A percentile compares a stretch with the other conserved stretches of the same genome.
phyloP scores from a whole-genome alignment of 2,888 invertebrate species.

The Zaprionus obscuricornis region DNA sequence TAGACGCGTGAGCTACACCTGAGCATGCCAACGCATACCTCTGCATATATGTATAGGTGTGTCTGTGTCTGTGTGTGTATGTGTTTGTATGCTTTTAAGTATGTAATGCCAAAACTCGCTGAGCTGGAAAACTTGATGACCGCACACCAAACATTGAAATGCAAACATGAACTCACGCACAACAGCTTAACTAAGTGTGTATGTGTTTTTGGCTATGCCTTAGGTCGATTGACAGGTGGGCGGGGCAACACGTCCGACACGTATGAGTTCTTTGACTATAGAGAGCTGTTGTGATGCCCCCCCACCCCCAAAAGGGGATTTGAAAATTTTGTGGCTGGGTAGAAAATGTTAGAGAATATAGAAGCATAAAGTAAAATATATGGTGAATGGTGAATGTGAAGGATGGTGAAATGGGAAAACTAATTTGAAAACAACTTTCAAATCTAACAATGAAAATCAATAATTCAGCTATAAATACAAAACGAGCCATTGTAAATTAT shows the following conservation, averaged over 20 bases:
- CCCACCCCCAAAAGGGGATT: too few relatives aligned
- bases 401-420: slow-evolving; percentile 22
- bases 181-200: slow-evolving; percentile 25
- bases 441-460: slow-evolving; percentile 63
- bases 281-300: too few relatives aligned
- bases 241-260: too few relatives aligned
- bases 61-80: background rate
- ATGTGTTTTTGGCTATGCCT: too few relatives aligned
- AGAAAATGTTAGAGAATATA: too few relatives aligned
- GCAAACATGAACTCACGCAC: slow-evolving; percentile 59
- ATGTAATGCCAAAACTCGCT: slow-evolving; percentile 14
- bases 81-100: background rate
- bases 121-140: slow-evolving; percentile 54
- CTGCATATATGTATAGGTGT: background rate
- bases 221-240: too few relatives aligned
- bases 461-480: slow-evolving; percentile 63
- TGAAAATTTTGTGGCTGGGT: too few relatives aligned
- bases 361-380: background rate
- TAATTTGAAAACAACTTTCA: slow-evolving; percentile 47
- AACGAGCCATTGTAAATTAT: slow-evolving; percentile 45
- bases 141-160: slow-evolving; percentile 61
- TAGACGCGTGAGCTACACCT: too few relatives aligned
- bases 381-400: slow-evolving; percentile 22
- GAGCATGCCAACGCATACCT: too few relatives aligned
- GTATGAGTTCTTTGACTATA: too few relatives aligned